phyloP scores from a whole-genome alignment of 2,888 invertebrate genomes.

The Trichopoda pennipes region DNA sequence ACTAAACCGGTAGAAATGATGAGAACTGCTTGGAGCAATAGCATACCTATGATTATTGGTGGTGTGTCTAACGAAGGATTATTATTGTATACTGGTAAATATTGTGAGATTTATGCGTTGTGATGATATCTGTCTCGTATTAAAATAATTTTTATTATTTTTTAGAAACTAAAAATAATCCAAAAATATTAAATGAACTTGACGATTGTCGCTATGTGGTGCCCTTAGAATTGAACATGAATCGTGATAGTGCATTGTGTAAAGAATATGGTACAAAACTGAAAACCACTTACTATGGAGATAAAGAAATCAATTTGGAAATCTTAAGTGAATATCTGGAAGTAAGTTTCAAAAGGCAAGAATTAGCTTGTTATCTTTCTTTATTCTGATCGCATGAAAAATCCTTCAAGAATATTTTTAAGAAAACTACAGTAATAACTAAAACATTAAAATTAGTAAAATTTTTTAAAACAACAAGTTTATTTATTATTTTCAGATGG shows the following conservation, averaged over 20 bases:
- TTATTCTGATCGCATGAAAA: too few relatives aligned
- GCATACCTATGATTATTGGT: conserved; percentile 79
- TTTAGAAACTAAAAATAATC: conserved; percentile 76
- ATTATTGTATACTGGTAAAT: conserved; percentile 75
- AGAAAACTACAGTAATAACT: too few relatives aligned
- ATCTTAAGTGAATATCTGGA: conserved; percentile 79
- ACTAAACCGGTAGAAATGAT: conserved; percentile 78
- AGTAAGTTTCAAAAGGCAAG: conserved; percentile 70
- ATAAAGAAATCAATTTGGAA: conserved; percentile 77
- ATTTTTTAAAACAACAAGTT: too few relatives aligned
- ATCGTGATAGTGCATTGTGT: conserved; percentile 76
- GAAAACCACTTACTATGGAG: conserved; percentile 76
- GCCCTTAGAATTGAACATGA: conserved; percentile 78
- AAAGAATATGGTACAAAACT: conserved; percentile 77
- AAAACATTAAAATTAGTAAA: too few relatives aligned
- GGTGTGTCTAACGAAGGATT: conserved; percentile 80
- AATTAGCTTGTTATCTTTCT: too few relatives aligned
- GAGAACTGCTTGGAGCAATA: conserved; percentile 79
- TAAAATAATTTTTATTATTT: background rate
- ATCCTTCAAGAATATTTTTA: too few relatives aligned
- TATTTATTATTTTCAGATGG: conserved; percentile 73
- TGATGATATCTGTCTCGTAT: background rate
- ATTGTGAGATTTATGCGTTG: background rate
- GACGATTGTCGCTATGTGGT: conserved; percentile 78
- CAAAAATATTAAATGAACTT: conserved; percentile 77